These are phyloP conservation scores for Ameiurus melas DNA, from an alignment of 2,113 vertebrate genomes.

Conservation along the genomic window DNA sequence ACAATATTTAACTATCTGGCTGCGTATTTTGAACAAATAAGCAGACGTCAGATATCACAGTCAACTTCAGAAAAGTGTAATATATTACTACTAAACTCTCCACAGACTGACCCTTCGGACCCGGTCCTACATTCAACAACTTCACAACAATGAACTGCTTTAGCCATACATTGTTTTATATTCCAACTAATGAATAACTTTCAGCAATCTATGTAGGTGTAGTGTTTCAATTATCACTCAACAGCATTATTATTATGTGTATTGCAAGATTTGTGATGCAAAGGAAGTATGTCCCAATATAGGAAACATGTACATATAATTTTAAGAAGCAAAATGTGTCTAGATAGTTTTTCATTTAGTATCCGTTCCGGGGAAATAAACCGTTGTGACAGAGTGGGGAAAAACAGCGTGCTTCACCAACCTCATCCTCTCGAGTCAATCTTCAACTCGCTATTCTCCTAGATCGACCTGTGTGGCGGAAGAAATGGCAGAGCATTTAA, in stretches of 20 bases:
- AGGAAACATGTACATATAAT: background rate
- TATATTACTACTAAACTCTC: background rate
- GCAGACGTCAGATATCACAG: background rate
- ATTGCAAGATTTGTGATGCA: background rate
- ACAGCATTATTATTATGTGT: background rate
- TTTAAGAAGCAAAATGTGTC: background rate
- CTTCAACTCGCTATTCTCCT: slow-evolving; percentile 87
- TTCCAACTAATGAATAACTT: background rate
- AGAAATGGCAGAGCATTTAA: slow-evolving; percentile 21
- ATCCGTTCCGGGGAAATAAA: background rate
- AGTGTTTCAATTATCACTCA: background rate
- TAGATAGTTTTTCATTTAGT: background rate
- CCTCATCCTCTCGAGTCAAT: slow-evolving; percentile 94
- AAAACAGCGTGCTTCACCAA: slow-evolving; percentile 65
- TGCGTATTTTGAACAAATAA: background rate
- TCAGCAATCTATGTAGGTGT: background rate
- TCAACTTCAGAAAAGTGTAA: background rate
- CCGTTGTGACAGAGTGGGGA: background rate
- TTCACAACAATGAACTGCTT: background rate
- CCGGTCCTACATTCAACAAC: background rate
- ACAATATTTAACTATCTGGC: background rate
- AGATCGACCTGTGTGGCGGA: slow-evolving; percentile 72
- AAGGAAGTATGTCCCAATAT: background rate
- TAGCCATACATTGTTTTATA: background rate
- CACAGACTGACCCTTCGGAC: background rate